phyloP scores from a whole-genome alignment of 1,140 invertebrate genomes.

The Drosophila pandora region DNA sequence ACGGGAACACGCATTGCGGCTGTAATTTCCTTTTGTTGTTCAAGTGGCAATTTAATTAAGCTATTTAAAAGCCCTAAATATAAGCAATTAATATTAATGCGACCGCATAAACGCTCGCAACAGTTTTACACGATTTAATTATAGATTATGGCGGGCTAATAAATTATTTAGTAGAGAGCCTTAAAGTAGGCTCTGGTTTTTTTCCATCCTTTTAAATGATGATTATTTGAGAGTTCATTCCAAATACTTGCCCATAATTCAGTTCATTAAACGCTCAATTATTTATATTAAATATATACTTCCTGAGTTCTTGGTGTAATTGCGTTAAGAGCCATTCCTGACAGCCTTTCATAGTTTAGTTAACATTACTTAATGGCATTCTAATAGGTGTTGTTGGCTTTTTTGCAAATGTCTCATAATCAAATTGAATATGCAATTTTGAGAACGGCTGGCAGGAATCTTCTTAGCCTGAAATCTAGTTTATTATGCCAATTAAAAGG shows the following conservation, averaged over 20 bases:
- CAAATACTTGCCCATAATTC: not conserved
- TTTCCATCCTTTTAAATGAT: not conserved
- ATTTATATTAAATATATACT: not conserved
- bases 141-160: constrained; percentile 62
- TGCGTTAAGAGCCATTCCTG: too few relatives aligned
- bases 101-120: constrained; percentile 48
- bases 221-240: not conserved
- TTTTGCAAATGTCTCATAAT: constrained; percentile 6
- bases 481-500: constrained; percentile 64
- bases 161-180: constrained; percentile 30
- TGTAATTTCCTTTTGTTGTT: constrained; percentile 51
- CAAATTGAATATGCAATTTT: constrained; percentile 4
- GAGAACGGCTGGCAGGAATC: not conserved
- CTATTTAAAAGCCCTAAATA: constrained; percentile 64
- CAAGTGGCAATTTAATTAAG: constrained; percentile 77
- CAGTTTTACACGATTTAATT: constrained; percentile 73
- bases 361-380: not conserved
- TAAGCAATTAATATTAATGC: constrained; percentile 79
- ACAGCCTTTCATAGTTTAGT: not conserved
- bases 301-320: not conserved
- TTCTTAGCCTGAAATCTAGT: constrained; percentile 23
- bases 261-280: not conserved
- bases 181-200: not conserved
- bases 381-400: not conserved
- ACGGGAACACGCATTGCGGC: constrained; percentile 37